These are phyloP conservation scores for Indicator maculatus DNA, from an alignment of 2,113 vertebrate species.

Conservation along the genomic window DNA sequence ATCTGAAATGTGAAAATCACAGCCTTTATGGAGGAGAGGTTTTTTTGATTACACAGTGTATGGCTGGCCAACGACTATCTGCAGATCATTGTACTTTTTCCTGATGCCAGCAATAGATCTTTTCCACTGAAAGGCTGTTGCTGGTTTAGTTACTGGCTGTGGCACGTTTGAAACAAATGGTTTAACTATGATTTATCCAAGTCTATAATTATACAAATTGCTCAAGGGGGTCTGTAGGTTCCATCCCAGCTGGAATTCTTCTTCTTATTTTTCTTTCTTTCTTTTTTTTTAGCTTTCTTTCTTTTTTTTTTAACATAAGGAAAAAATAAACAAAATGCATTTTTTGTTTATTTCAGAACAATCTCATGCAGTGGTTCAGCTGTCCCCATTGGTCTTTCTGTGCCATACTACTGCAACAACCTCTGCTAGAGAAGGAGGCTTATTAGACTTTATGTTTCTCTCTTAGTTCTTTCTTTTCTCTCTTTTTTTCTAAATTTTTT, in stretches of 20 bases:
- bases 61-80: slow-evolving; percentile 1
- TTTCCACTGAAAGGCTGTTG: background rate
- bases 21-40: background rate
- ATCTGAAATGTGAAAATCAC: slow-evolving; percentile 32
- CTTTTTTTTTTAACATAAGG: background rate
- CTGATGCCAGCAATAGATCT: slow-evolving; percentile 19
- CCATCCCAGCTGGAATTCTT: slow-evolving; percentile 16
- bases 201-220: slow-evolving; percentile 31
- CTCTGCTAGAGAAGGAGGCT: background rate
- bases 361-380: background rate
- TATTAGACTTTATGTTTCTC: background rate
- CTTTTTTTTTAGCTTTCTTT: background rate
- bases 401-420: background rate
- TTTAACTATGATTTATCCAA: slow-evolving; percentile 46
- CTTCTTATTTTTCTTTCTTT: background rate
- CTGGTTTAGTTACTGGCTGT: slow-evolving; percentile 38
- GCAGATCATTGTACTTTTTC: background rate
- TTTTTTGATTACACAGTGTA: background rate
- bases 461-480: background rate
- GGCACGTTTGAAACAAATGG: slow-evolving; percentile 47
- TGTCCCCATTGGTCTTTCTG: background rate
- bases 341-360: slow-evolving; percentile 5
- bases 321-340: slow-evolving; percentile 3
- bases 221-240: slow-evolving; percentile 18
- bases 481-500: background rate